A percentile compares a stretch with the other conserved stretches of the same genome.
phyloP scores from a whole-genome alignment of 2,888 invertebrate genomes.

The Oscheius sp. region DNA sequence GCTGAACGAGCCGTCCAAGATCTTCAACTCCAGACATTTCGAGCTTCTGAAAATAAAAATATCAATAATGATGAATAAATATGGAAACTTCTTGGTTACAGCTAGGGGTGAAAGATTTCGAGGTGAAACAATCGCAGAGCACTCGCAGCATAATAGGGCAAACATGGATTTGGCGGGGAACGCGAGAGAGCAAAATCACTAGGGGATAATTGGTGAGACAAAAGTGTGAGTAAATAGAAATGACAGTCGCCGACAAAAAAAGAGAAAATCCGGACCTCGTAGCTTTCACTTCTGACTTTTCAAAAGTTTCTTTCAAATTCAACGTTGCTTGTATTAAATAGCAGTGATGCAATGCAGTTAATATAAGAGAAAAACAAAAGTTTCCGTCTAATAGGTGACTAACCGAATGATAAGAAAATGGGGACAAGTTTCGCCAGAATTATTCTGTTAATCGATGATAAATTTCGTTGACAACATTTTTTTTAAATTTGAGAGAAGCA shows the following conservation, averaged over 20 bases:
- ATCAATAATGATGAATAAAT: not conserved
- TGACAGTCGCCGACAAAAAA: slow-evolving; percentile 11
- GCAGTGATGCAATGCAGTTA: no score
- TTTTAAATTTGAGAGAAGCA: no score
- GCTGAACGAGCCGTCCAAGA: slow-evolving; percentile 29
- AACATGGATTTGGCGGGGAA: slow-evolving; percentile 1
- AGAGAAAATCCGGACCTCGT: not conserved
- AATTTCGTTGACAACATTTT: no score
- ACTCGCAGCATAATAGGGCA: slow-evolving; percentile 22
- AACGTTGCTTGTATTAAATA: no score
- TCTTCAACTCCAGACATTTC: slow-evolving; percentile 15
- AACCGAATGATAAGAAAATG: no score
- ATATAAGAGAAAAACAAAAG: no score
- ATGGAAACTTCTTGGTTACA: not conserved
- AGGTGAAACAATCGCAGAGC: slow-evolving; percentile 15
- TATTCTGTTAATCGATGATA: no score
- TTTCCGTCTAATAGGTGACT: no score
- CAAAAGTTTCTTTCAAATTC: not conserved
- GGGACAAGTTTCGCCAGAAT: no score
- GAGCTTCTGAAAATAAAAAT: not conserved
- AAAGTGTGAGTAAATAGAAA: slow-evolving; percentile 2
- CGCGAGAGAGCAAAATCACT: not conserved
- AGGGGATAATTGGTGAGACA: slow-evolving; percentile 23
- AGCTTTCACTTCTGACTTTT: not conserved
- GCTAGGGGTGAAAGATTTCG: no score